These are phyloP conservation scores for Lucinisca nassula DNA, from an alignment of 2,888 invertebrate genomes.

Conservation along the genomic window DNA sequence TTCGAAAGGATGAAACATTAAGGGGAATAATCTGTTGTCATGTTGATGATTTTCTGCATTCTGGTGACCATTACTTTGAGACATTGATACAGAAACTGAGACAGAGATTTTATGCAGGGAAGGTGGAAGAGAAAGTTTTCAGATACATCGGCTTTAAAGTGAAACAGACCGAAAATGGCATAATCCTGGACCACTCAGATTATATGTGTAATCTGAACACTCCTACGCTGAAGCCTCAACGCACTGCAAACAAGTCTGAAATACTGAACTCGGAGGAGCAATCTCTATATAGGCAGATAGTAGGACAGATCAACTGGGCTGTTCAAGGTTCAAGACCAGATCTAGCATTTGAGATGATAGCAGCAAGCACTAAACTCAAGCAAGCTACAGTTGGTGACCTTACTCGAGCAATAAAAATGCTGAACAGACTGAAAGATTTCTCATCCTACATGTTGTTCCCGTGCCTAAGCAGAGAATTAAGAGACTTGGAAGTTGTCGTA, in stretches of 20 bases:
- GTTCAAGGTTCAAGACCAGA: constrained; percentile 27
- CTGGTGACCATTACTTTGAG: background rate
- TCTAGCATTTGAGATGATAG: constrained; percentile 43
- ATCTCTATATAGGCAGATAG: background rate
- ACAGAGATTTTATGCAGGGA: background rate
- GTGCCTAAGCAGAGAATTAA: background rate
- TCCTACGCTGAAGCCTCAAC: background rate
- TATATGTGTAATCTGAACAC: background rate
- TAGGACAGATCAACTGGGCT: constrained; percentile 44
- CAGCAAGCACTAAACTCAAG: background rate
- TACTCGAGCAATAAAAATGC: background rate
- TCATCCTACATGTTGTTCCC: background rate
- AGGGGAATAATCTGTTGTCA: background rate
- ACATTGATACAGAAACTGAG: background rate
- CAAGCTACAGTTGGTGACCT: background rate
- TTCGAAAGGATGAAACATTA: background rate
- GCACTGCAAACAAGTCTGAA: background rate
- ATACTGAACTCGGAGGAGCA: background rate
- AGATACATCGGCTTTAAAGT: background rate
- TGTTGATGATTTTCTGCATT: background rate
- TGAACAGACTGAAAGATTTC: background rate
- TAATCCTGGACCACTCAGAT: background rate
- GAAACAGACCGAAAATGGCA: background rate
- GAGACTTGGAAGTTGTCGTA: background rate
- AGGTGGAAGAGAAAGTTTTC: background rate